These are phyloP conservation scores for Agrotis puta DNA, from an alignment of 2,888 invertebrate genomes.

Conservation along the genomic window DNA sequence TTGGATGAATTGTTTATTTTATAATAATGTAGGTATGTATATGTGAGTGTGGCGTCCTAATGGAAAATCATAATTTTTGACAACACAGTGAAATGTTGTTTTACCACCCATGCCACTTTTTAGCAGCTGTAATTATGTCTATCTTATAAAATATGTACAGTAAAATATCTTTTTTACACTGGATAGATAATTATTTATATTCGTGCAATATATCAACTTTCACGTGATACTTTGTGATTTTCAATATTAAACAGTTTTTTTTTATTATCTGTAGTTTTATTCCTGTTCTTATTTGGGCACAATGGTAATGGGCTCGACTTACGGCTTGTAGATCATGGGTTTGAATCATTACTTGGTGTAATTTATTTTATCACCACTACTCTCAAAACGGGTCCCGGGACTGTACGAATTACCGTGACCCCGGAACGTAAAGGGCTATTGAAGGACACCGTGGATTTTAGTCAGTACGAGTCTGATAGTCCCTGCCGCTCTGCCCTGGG, in stretches of 20 bases:
- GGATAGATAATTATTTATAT: background rate
- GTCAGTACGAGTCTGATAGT: no score
- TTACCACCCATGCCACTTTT: background rate
- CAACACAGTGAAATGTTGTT: background rate
- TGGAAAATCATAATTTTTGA: background rate
- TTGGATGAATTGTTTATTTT: background rate
- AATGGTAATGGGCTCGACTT: no score
- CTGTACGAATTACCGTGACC: no score
- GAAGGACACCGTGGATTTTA: no score
- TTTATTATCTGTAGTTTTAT: conserved; percentile 9
- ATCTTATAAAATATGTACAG: background rate
- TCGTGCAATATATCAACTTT: conserved; percentile 37
- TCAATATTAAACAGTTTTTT: conserved; percentile 48
- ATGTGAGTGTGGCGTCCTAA: no score
- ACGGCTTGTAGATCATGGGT: no score
- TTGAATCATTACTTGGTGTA: no score
- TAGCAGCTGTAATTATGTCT: background rate
- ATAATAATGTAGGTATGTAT: background rate
- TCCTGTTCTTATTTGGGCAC: background rate
- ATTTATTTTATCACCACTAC: no score
- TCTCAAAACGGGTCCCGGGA: no score
- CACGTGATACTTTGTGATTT: conserved; percentile 59
- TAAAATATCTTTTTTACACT: background rate
- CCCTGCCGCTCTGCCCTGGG: no score
- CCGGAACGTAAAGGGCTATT: no score